phyloP scores from a whole-genome alignment of 1,140 invertebrate species.

The Globodera rostochiensis region DNA sequence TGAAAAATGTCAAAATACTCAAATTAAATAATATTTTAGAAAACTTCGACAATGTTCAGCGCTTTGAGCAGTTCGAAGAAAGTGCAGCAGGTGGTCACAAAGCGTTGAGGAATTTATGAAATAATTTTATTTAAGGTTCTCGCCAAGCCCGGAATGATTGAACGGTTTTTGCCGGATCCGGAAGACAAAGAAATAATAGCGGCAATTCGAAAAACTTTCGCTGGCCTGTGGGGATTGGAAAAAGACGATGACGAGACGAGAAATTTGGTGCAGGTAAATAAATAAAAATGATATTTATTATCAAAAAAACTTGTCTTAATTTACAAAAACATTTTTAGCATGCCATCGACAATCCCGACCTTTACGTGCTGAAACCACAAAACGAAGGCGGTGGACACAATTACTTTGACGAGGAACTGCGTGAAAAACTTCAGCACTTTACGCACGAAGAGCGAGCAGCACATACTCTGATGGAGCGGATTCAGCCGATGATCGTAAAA shows the following conservation, averaged over 20 bases:
- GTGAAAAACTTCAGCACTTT: conserved; percentile 72
- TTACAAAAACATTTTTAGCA: conserved; percentile 68
- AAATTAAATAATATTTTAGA: conserved; percentile 50
- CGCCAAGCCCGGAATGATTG: conserved; percentile 66
- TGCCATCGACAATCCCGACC: conserved; percentile 79
- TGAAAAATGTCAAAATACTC: conserved; percentile 63
- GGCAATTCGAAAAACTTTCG: conserved; percentile 80
- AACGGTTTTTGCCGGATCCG: conserved; percentile 76
- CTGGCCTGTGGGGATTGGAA: conserved; percentile 85
- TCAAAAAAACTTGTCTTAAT: too few species aligned
- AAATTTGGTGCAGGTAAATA: conserved; percentile 44
- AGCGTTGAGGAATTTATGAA: neutral
- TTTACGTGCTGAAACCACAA: conserved; percentile 93
- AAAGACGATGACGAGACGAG: conserved; percentile 44
- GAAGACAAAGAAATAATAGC: conserved; percentile 56
- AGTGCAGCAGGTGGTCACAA: conserved; percentile 66
- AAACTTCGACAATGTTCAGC: conserved; percentile 80
- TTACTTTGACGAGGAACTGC: conserved; percentile 82
- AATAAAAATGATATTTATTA: too few species aligned
- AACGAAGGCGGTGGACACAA: conserved; percentile 82
- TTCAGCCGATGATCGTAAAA: conserved; percentile 52
- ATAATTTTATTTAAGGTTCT: conserved; percentile 26
- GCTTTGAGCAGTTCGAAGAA: conserved; percentile 77
- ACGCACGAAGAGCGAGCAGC: conserved; percentile 76
- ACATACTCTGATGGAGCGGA: conserved; percentile 88